A percentile compares a stretch with the other conserved stretches of the same genome.
These are phyloP conservation scores for Linyphia triangularis DNA, from an alignment of 2,888 invertebrate species.

Conservation along the genomic window DNA sequence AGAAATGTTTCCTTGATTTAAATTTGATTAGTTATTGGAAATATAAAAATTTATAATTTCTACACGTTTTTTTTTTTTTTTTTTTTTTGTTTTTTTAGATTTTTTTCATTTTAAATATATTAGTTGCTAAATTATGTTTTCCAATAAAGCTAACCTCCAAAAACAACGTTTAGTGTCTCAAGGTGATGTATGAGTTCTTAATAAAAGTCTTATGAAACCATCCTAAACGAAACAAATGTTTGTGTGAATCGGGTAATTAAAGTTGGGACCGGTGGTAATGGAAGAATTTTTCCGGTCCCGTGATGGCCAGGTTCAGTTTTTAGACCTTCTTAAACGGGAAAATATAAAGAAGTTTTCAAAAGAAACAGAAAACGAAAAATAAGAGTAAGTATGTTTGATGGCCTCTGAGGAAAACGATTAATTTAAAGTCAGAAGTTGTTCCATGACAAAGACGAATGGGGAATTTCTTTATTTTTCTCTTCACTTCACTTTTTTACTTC, in stretches of 20 bases:
- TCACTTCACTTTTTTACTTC: constrained; percentile 27
- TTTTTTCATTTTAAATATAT: no score
- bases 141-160: no score
- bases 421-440: constrained; percentile 72
- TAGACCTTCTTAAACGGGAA: background rate
- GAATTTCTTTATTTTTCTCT: constrained; percentile 52
- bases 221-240: constrained; percentile 13
- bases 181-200: no score
- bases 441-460: constrained; percentile 70
- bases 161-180: background rate
- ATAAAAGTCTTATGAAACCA: background rate
- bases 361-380: constrained; percentile 41
- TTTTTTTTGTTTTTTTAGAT: no score
- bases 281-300: constrained; percentile 42
- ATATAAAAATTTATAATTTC: no score
- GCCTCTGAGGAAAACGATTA: constrained; percentile 68
- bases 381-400: constrained; percentile 69
- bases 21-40: no score
- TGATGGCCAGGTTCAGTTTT: constrained; percentile 41
- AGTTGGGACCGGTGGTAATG: constrained; percentile 32
- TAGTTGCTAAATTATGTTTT: no score
- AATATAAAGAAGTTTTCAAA: background rate
- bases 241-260: constrained; percentile 45
- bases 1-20: no score
- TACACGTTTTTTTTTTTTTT: no score